Base-by-base conservation (phyloP, 1,140 invertebrate genomes). In the Lanistes nyassanus region DNA sequence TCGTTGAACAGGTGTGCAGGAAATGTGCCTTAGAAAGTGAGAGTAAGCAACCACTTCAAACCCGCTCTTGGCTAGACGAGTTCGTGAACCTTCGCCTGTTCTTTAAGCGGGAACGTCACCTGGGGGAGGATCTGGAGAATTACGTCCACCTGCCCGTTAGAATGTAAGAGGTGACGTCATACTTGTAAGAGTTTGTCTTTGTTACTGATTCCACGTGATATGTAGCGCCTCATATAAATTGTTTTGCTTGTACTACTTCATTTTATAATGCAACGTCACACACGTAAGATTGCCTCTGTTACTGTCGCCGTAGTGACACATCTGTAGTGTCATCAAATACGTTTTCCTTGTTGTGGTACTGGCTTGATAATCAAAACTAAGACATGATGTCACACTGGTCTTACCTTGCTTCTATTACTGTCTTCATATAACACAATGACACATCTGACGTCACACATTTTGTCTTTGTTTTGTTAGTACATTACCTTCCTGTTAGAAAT, bases 41-140 rank as follows among this genome's bases (percentile, higher is more conserved):
- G 5, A 55, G 56, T n/a, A 62, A 39, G 36, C 31, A 72, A 37
- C 23, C 70, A 16, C 7, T n/a, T 29, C 36, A 13, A 2, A 21
- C 23, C 36, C 31, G 70, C 6, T 62, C 70, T 11, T 72, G 70
- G 70, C 56, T 56, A 2, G 34, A 62, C 3, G 70, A 72, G 70
- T 72, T 62, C 55, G 13, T 3, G 37, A 58, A 56, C 56, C 70
- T 72, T 11, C 36, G 70, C 13, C 53, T 60, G 13, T 60, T 72
- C 70, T 72, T 72, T 55, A 72, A 72, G 36, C 53, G 60, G 55
- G 70, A 56, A 31, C 70, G 70, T 7, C 70, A 72, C 21, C 26
- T 29, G 53, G 70, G 70, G 31, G 55, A 23, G 21, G 31, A 34
- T 2, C n/a, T 37, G 21, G 36, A 39, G 34, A 16, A 42, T 2